phyloP scores from a whole-genome alignment of 2,888 invertebrate genomes.

The Phanerotoma sp. region DNA sequence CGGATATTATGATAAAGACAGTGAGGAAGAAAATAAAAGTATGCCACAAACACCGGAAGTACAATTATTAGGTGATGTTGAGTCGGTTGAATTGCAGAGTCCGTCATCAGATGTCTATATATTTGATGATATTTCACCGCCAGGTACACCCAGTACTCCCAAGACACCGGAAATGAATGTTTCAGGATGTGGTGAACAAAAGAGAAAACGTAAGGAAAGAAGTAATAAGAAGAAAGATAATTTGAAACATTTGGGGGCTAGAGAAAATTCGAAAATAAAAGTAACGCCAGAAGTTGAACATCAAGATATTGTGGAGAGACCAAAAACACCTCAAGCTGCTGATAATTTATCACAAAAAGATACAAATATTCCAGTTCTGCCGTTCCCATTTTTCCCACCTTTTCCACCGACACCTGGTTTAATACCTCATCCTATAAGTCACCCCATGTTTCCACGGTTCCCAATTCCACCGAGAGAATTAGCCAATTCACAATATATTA shows the following conservation, averaged over 20 bases:
- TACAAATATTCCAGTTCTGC: constrained; percentile 60
- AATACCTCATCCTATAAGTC: constrained; percentile 63
- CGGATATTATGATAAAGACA: constrained; percentile 42
- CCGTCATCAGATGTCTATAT: constrained; percentile 55
- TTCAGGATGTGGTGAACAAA: constrained; percentile 58
- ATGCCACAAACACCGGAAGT: constrained; percentile 52
- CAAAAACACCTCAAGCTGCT: constrained; percentile 55
- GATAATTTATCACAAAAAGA: constrained; percentile 44
- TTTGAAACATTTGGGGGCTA: constrained; percentile 47
- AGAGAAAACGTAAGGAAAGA: constrained; percentile 63
- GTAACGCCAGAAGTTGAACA: too few species aligned
- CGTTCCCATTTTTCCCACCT: constrained; percentile 55
- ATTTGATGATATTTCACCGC: constrained; percentile 60
- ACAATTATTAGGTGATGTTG: constrained; percentile 37
- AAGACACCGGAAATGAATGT: constrained; percentile 63
- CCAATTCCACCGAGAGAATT: constrained; percentile 60
- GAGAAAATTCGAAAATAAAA: constrained; percentile 40
- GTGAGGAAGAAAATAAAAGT: constrained; percentile 38
- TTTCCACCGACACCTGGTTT: constrained; percentile 62
- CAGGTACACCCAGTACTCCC: constrained; percentile 61
- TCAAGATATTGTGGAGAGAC: constrained; percentile 49
- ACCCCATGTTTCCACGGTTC: constrained; percentile 60
- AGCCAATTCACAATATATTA: constrained; percentile 63
- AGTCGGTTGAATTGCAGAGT: constrained; percentile 46
- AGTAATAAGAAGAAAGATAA: constrained; percentile 60